A percentile compares a stretch with the other conserved stretches of the same genome.
Conservation (phyloP, 2,888 invertebrate genomes). For the Apoderus coryli region DNA sequence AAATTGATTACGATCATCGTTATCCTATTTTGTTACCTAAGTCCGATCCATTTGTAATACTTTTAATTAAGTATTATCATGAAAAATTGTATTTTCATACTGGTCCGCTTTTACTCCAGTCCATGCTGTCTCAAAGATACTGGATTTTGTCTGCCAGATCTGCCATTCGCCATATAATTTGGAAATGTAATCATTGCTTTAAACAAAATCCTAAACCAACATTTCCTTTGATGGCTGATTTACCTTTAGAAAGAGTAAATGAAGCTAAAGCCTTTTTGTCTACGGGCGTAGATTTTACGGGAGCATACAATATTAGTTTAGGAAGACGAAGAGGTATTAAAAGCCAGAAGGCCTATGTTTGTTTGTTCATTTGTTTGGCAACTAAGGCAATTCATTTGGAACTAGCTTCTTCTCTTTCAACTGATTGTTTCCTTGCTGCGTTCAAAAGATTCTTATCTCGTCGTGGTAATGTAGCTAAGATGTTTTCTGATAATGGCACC, state of each 20-base stretch:
- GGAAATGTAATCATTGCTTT: no score
- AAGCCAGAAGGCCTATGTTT: conserved; percentile 7
- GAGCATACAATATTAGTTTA: conserved; percentile 6
- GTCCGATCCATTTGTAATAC: no score
- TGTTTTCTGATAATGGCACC: conserved; percentile 8
- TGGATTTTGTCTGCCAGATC: no score
- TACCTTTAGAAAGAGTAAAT: conserved; percentile 7
- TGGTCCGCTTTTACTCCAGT: no score
- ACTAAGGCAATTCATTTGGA: conserved; percentile 9
- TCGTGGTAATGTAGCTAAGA: conserved; percentile 4
- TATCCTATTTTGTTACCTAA: no score
- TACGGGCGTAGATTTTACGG: no score
- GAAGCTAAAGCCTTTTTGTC: conserved; percentile 9
- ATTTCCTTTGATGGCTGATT: conserved; percentile 10
- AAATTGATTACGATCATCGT: no score
- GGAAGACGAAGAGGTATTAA: conserved; percentile 3
- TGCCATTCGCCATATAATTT: conserved; percentile 10
- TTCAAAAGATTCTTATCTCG: conserved; percentile 9
- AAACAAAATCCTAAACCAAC: no score
- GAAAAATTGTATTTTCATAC: conserved; percentile 7
- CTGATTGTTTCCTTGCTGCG: conserved; percentile 7
- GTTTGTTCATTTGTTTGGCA: no score
- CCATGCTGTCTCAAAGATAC: no score
- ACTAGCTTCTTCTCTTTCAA: conserved; percentile 7
- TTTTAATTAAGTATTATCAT: conserved; percentile 10